Base-by-base conservation (phyloP, 2,888 invertebrate genomes). In the Coelinius sp. region DNA sequence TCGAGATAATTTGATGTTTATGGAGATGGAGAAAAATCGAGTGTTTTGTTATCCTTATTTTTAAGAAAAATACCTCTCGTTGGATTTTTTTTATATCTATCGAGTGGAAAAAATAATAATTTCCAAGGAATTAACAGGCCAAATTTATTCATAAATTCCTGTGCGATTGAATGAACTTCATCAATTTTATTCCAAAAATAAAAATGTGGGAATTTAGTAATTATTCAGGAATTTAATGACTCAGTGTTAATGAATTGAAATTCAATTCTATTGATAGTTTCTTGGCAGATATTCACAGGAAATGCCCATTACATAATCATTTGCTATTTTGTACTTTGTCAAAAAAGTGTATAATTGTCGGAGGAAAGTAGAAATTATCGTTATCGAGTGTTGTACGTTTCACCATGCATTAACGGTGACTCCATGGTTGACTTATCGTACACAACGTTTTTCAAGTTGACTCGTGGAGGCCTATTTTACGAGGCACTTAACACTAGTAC, bases 401-500 rank as follows among this genome's bases (percentile, higher is more conserved):
- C 17, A 27, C 59, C 31, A 20, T 59, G 20, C 35, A 31, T 59
- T 59, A 59, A 59, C 59, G 75, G 73, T 76, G 20, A 70, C 71
- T 76, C 74, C 71, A 71, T 67, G 73, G 69, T 74, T 73, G 76
- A 73, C 73, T 73, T 76, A 76, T 74, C 71, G 62, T 46, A 63
- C 71, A 70, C 73, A 64, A 17, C 70, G 68, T 44, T 76, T 73
- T 73, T 73, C 66, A 74, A 74, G 71, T 73, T 73, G 63, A 73
- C 56, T 63, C 41, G 68, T 64, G 27, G 69, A n/a, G 73, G 75
- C 69, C 71, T 69, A 75, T 73, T 76, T 76, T 76, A 76, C 70
- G 76, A 71, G 76, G 73, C 76, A 76, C 76, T 76, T 76, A 76
- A 76, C 73, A 71, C 73, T 73, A 69, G 75, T 65, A 73, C 74